phyloP scores from a whole-genome alignment of 2,113 vertebrate species.

The Phodopus roborovskii region DNA sequence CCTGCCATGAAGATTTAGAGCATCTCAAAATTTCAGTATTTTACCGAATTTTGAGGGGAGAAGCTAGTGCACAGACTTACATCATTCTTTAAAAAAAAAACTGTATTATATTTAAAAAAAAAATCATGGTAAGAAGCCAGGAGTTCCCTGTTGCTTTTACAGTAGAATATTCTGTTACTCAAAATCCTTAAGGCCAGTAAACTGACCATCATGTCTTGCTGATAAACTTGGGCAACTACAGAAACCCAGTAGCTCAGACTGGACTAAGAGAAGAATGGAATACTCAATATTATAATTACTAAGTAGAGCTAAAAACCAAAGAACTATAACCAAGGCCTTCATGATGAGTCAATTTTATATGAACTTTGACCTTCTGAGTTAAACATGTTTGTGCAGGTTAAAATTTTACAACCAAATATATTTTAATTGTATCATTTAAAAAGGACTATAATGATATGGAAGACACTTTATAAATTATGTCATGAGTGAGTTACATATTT shows the following conservation, averaged over 20 bases:
- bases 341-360: neutral
- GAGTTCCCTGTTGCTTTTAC: slow-evolving; percentile 71
- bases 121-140: slow-evolving; percentile 18
- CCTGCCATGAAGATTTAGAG: neutral
- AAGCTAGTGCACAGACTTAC: neutral
- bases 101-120: neutral
- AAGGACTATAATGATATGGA: neutral
- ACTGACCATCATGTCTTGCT: slow-evolving; percentile 59
- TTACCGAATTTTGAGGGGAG: neutral
- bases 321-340: neutral
- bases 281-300: slow-evolving; percentile 1
- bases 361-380: neutral
- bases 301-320: neutral
- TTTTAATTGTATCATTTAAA: slow-evolving; percentile 13
- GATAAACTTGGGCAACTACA: slow-evolving; percentile 30
- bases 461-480: neutral
- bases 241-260: neutral
- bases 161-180: slow-evolving; percentile 59
- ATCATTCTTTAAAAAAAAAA: neutral
- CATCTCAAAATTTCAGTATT: neutral
- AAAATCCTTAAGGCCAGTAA: slow-evolving; percentile 52
- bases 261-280: neutral
- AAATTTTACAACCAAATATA: neutral
- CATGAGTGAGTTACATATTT: neutral
- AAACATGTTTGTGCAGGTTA: neutral